phyloP scores from a whole-genome alignment of 2,113 vertebrate genomes.

The Sterna hirundo region DNA sequence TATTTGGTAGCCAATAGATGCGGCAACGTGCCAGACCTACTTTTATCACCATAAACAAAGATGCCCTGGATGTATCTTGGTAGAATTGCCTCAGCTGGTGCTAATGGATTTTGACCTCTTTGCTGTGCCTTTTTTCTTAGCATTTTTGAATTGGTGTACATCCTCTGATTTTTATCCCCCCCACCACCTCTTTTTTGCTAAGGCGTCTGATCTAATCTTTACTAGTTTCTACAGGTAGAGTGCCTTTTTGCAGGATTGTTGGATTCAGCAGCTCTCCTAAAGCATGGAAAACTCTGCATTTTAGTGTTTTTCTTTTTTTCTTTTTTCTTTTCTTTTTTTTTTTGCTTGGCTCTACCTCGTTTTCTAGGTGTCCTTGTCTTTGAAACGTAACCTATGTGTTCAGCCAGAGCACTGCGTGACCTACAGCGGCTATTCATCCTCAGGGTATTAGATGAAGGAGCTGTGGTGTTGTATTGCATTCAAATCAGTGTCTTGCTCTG shows the following conservation, averaged over 20 bases:
- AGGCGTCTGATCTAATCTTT: neutral
- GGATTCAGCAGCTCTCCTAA: neutral
- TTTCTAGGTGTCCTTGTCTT: slow-evolving; percentile 22
- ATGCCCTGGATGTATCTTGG: neutral
- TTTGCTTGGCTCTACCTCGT: neutral
- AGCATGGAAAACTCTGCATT: neutral
- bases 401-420: neutral
- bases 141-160: neutral
- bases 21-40: neutral
- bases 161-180: neutral
- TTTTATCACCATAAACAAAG: neutral
- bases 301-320: neutral
- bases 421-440: neutral
- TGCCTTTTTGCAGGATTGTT: neutral
- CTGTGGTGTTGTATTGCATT: slow-evolving; percentile 27
- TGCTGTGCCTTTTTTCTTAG: neutral
- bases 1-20: neutral
- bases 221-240: neutral
- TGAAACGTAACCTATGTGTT: slow-evolving; percentile 7
- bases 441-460: slow-evolving; percentile 2
- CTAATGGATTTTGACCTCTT: neutral
- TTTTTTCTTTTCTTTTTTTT: neutral
- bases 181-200: neutral
- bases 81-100: neutral
- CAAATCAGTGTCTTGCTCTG: slow-evolving; percentile 40